A percentile compares a stretch with the other conserved stretches of the same genome.
These are phyloP conservation scores for Philonicus albiceps DNA, from an alignment of 2,888 invertebrate species.

Conservation along the genomic window DNA sequence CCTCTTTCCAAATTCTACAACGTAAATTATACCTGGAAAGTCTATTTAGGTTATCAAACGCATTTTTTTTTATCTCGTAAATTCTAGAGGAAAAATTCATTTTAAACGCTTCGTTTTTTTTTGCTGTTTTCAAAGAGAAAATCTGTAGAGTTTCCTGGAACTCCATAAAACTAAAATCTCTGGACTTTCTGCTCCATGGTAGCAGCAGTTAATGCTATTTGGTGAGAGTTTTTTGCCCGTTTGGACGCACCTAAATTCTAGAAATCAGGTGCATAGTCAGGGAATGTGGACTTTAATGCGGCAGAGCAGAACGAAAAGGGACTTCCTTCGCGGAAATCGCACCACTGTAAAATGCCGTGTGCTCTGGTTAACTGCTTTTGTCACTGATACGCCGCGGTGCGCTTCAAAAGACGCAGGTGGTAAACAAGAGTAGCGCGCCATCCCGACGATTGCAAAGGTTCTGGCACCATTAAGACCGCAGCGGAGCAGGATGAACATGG, in stretches of 20 bases:
- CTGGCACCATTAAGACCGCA: neutral
- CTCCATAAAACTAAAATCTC: neutral
- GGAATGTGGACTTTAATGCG: neutral
- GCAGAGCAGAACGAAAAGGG: neutral
- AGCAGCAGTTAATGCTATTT: neutral
- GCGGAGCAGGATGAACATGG: neutral
- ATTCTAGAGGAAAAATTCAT: neutral
- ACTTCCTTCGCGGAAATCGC: constrained; percentile 18
- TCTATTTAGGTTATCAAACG: neutral
- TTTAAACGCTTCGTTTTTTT: neutral
- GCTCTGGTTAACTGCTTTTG: neutral
- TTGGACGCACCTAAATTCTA: neutral
- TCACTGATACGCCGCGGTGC: neutral
- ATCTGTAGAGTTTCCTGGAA: neutral
- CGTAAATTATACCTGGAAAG: neutral
- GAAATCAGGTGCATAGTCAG: neutral
- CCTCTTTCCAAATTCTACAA: neutral
- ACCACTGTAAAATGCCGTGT: neutral
- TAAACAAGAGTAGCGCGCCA: neutral
- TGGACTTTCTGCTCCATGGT: neutral
- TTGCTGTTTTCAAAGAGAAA: neutral
- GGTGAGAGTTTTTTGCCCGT: neutral
- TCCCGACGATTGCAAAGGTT: neutral
- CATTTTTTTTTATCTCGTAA: neutral
- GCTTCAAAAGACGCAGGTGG: neutral